Evolutionary conservation across 2,113 vertebrate species (phyloP).

Genomic region (Anoura caudifer): DNA sequence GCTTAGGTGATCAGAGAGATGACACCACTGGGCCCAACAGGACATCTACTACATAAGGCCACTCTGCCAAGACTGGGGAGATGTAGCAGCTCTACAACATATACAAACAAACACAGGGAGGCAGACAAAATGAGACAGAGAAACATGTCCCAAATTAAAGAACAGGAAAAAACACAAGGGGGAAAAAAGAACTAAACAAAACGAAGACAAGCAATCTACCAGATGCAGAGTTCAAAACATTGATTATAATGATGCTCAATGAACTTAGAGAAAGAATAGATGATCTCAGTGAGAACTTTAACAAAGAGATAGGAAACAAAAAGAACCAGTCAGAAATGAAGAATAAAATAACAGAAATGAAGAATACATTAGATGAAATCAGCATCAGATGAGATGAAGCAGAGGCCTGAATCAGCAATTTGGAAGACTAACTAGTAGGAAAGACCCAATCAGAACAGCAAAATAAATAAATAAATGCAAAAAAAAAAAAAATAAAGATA

Average conservation of each 20-base stretch:
- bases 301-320: neutral
- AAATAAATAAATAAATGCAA: neutral
- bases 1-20: neutral
- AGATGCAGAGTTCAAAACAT: neutral
- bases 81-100: neutral
- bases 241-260: neutral
- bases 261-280: neutral
- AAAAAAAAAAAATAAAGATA: neutral
- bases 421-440: neutral
- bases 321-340: neutral
- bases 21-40: neutral
- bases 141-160: neutral
- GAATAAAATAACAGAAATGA: neutral
- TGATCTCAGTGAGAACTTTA: neutral
- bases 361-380: neutral
- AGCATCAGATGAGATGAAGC: neutral
- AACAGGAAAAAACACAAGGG: neutral
- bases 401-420: neutral
- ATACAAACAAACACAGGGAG: neutral
- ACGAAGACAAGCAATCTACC: neutral
- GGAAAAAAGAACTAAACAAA: neutral
- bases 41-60: neutral
- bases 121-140: neutral
- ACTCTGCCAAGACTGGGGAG: neutral
- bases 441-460: neutral